Evolutionary conservation across 92 coral and sea anemone species (phyloP), one percentile per base, ranked within the genome.

Genomic region (Porites rus): DNA sequence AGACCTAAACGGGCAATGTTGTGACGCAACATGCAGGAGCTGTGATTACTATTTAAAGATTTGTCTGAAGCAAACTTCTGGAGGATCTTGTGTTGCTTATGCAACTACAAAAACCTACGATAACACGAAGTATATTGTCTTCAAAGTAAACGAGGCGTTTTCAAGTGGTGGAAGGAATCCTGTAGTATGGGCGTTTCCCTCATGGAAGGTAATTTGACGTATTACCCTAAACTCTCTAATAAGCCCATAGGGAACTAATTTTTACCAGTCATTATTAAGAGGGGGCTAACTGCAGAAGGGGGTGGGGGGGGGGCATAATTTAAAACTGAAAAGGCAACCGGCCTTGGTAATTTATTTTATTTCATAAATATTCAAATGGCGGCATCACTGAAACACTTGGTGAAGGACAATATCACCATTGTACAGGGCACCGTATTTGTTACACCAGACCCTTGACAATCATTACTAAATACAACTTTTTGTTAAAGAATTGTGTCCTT

Each of bases 31-130:
- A 1, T 94, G 98, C 73, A 43, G 77, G 14, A 52, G 78, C 7
- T 94, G 98, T 78, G 90, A 92, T 54, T 94, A 94, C 51, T 94
- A 68, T 69, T 86, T 94, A 61, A 16, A 72, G 50, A 53, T 94
- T 13, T 94, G 98, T 77, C 20, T 94, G 59, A 84, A 71, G 28
- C 88, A 92, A 25, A 75, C 96, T 6, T 10, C 76, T 21, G 53
- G 51, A 2, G 93, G 83, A 18, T 25, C 51, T 12, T 94, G 98
- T 52, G 85, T 86, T 11, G 73, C 82, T 4, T 75, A 92, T 14
- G 83, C 75, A 7, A 62, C 14, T 12, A 94, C 98, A 19, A 90
- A 69, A 10, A 79, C 50, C 13, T 94, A 90, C 74, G 10, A 86
- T 22, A 81, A 90, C 80, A 87, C 85, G 51, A 93, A 88, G 59